Base-by-base conservation (phyloP, 2,888 invertebrate species). In the Endomychus coccineus region DNA sequence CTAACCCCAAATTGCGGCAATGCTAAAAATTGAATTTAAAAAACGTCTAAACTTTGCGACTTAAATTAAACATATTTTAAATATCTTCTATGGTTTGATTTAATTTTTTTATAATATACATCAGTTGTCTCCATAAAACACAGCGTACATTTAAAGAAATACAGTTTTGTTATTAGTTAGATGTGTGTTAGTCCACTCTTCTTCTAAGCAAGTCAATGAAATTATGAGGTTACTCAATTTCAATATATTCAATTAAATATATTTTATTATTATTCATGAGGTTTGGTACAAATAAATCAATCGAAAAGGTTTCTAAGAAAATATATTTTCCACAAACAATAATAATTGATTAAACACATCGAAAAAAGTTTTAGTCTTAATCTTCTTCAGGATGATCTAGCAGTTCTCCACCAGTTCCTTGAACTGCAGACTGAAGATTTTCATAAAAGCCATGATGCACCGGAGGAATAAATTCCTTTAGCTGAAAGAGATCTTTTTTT, bases 161-260 rank as follows among this genome's bases (percentile, higher is more conserved):
- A 13, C 13, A 11, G n/a, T 27, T 27, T 27, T 27, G 9, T 27
- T 4, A 12, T 13, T 15, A n/a, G 13, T 34, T 34, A 13, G 13
- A 27, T 34, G 34, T 34, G 34, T 24, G 34, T 34, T 34, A 25
- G 34, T 34, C 34, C 34, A 34, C 15, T 34, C 11, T 34, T 24
- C 34, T 30, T 30, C 16, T 16, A 12, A n/a, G n/a, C n/a, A n/a
- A n/a, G n/a, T n/a, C n/a, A n/a, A n/a, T n/a, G n/a, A n/a, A n/a
- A n/a, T n/a, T n/a, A n/a, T n/a, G n/a, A n/a, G n/a, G n/a, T n/a
- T n/a, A n/a, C n/a, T n/a, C n/a, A n/a, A n/a, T n/a, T n/a, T n/a
- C n/a, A n/a, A n/a, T n/a, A n/a, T n/a, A n/a, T n/a, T n/a, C n/a
- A n/a, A n/a, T n/a, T n/a, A n/a, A n/a, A n/a, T n/a, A n/a, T n/a